Evolutionary conservation across 2,888 invertebrate species (phyloP).

Genomic region (Invenusta paracnida): DNA sequence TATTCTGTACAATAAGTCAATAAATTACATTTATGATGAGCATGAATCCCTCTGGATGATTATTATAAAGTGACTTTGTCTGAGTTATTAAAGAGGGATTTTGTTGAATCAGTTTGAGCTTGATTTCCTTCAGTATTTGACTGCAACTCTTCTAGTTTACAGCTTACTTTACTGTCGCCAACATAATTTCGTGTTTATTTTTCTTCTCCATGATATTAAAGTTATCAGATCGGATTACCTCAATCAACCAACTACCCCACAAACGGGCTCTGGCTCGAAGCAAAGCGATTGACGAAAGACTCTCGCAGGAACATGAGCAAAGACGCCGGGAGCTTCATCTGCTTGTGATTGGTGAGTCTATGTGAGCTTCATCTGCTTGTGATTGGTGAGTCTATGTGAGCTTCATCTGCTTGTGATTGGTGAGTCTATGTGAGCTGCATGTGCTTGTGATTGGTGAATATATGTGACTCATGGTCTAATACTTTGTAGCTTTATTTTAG

Average conservation of each 20-base stretch:
- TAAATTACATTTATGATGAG: too few species aligned
- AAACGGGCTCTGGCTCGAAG: constrained; percentile 51
- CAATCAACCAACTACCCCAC: constrained; percentile 27
- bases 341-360: constrained; percentile 50
- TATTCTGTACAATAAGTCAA: too few species aligned
- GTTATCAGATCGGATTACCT: constrained; percentile 13
- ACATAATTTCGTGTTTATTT: too few species aligned
- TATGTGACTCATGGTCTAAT: too few species aligned
- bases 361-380: neutral
- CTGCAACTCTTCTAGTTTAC: neutral
- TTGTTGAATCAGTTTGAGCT: too few species aligned
- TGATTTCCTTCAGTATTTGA: too few species aligned
- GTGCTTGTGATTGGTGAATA: neutral
- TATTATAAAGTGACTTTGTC: too few species aligned
- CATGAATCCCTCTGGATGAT: too few species aligned
- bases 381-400: neutral
- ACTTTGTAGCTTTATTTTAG: too few species aligned
- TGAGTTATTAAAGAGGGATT: too few species aligned
- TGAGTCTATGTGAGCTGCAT: neutral
- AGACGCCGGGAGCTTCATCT: constrained; percentile 50
- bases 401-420: neutral
- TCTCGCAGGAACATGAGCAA: constrained; percentile 53
- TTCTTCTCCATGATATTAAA: neutral
- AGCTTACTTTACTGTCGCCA: neutral
- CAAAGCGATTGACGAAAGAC: constrained; percentile 54